These are phyloP conservation scores for Bombus pyrosoma DNA, from an alignment of 1,140 invertebrate species.

Conservation along the genomic window DNA sequence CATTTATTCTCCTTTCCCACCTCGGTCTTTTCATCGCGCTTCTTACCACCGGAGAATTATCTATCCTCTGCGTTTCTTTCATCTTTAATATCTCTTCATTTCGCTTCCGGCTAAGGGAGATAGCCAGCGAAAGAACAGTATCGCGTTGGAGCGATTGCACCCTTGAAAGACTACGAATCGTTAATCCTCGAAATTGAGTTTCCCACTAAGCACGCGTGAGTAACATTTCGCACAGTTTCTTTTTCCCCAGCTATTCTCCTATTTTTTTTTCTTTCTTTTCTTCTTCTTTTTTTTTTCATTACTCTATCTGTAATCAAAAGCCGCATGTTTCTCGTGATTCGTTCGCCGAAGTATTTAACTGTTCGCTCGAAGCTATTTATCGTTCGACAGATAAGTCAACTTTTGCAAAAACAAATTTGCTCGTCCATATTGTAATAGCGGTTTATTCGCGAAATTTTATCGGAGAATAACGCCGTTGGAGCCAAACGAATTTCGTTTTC, in stretches of 20 bases:
- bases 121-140: conserved; percentile 7
- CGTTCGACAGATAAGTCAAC: background rate
- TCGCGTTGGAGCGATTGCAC: conserved; percentile 41
- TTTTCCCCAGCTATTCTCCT: too few species aligned
- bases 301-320: background rate
- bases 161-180: conserved; percentile 33
- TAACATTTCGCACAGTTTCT: conserved; percentile 13
- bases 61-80: conserved; percentile 49
- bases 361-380: background rate
- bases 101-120: conserved; percentile 12
- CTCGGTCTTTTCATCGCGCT: background rate
- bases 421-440: background rate
- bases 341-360: background rate
- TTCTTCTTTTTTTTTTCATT: too few species aligned
- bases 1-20: background rate
- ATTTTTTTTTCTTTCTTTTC: background rate
- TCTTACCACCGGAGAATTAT: conserved; percentile 30
- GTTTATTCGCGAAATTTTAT: too few species aligned
- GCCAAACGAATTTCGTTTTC: too few species aligned
- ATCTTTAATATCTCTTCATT: conserved; percentile 45
- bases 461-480: too few species aligned
- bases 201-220: conserved; percentile 17
- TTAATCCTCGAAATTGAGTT: conserved; percentile 48
- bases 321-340: background rate
- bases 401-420: too few species aligned